Percentiles rank a stretch among this genome's conserved stretches.
Conservation (phyloP, 2,888 invertebrate genomes). For the Drosophila buzzatii region DNA sequence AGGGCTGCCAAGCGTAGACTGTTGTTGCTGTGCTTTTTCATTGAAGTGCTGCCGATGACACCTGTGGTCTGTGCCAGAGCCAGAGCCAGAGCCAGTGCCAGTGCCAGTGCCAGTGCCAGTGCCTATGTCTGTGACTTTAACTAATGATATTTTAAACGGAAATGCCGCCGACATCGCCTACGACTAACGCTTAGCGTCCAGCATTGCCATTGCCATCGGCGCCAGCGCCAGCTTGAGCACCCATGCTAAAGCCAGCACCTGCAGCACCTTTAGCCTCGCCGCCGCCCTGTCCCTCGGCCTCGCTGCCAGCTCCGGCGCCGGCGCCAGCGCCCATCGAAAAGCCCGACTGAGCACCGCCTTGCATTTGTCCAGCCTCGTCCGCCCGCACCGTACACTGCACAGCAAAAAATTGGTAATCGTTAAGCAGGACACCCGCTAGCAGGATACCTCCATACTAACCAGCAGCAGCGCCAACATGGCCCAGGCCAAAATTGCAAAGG, state of each 20-base stretch:
- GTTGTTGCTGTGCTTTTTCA: constrained; percentile 15
- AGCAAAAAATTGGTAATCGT: neutral
- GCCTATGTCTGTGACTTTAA: constrained; percentile 20
- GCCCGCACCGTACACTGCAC: constrained; percentile 27
- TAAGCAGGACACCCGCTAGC: neutral
- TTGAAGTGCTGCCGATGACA: constrained; percentile 46
- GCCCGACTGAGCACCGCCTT: constrained; percentile 48
- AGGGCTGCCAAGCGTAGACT: constrained; percentile 52
- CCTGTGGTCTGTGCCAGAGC: constrained; percentile 8
- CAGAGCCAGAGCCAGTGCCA: constrained; percentile 1
- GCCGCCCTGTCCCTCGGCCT: constrained; percentile 9
- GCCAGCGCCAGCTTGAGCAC: constrained; percentile 41
- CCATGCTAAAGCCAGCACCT: constrained; percentile 27
- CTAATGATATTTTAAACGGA: constrained; percentile 31
- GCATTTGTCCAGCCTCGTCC: neutral
- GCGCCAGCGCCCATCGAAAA: constrained; percentile 36
- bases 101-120: too few species aligned
- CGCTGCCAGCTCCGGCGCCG: constrained; percentile 29
- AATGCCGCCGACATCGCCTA: constrained; percentile 17
- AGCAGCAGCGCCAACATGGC: constrained; percentile 29
- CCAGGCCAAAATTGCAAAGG: constrained; percentile 8
- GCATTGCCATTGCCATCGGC: constrained; percentile 17
- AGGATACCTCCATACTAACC: constrained; percentile 21
- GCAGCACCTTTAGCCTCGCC: constrained; percentile 38
- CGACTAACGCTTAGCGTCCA: constrained; percentile 30